phyloP scores from a whole-genome alignment of 2,113 vertebrate genomes.

The Cephalopholis sonnerati region DNA sequence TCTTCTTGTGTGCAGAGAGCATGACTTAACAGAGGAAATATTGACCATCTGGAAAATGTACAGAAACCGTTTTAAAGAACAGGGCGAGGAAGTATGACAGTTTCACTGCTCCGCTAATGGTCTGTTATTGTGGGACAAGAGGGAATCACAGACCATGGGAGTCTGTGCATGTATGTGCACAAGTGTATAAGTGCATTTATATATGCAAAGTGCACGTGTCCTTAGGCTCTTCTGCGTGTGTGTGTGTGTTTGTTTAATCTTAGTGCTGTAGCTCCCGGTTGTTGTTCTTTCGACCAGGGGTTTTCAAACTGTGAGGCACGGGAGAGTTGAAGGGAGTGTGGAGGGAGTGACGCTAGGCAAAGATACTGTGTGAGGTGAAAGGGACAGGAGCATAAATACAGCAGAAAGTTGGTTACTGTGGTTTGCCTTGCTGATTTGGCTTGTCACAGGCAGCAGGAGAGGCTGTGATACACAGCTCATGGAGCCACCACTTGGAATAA shows the following conservation, averaged over 20 bases:
- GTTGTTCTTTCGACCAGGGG: constrained; percentile 24
- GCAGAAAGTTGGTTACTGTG: background rate
- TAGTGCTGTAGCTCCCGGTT: constrained; percentile 24
- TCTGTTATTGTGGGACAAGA: constrained; percentile 35
- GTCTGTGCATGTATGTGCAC: background rate
- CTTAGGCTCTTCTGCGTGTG: background rate
- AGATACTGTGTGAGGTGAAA: background rate
- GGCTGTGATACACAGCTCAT: background rate
- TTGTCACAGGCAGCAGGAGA: background rate
- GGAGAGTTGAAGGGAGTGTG: background rate
- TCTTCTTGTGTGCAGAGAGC: constrained; percentile 22
- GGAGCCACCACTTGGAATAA: background rate
- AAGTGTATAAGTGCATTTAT: constrained; percentile 5
- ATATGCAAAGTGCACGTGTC: background rate
- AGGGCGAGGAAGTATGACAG: constrained; percentile 38
- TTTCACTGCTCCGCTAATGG: constrained; percentile 46
- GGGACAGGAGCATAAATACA: background rate
- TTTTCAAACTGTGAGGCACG: background rate
- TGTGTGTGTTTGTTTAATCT: constrained; percentile 22
- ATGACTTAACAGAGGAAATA: constrained; percentile 71
- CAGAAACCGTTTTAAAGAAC: constrained; percentile 59
- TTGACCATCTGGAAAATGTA: constrained; percentile 77
- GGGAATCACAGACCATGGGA: constrained; percentile 23
- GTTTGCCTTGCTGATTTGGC: background rate
- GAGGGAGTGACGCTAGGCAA: background rate